Evolutionary conservation across 2,113 vertebrate species (phyloP).

Genomic region (Cyanistes caeruleus): DNA sequence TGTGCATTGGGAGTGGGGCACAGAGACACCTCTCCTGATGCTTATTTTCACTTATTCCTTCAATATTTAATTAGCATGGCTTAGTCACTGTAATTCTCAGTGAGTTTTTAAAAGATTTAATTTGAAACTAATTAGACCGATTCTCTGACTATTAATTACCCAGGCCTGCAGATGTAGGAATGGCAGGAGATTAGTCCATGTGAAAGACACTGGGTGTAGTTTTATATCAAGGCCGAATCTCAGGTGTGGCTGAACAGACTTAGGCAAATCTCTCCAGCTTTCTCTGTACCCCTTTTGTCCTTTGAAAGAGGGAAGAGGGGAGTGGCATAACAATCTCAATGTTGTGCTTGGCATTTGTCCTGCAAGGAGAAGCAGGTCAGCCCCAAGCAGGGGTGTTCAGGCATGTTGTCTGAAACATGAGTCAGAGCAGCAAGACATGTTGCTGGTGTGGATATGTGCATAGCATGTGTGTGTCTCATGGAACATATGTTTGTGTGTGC

Average conservation of each 20-base stretch:
- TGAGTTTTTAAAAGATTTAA: background rate
- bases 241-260: background rate
- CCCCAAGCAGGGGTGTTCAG: background rate
- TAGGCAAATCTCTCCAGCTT: background rate
- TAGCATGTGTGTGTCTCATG: fast-evolving
- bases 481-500: fast-evolving
- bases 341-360: background rate
- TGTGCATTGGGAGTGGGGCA: background rate
- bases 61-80: constrained; percentile 33
- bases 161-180: background rate
- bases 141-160: background rate
- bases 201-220: background rate
- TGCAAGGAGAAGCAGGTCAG: background rate
- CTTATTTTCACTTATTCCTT: background rate
- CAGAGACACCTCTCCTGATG: background rate
- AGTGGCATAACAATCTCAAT: background rate
- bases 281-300: background rate
- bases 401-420: fast-evolving
- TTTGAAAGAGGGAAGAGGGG: background rate
- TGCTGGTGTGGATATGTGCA: fast-evolving
- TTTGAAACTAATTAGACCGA: constrained; percentile 24
- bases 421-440: background rate
- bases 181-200: background rate
- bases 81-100: background rate
- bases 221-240: background rate